phyloP scores from a whole-genome alignment of 2,797 vertebrate genomes.

The Chelon auratus region DNA sequence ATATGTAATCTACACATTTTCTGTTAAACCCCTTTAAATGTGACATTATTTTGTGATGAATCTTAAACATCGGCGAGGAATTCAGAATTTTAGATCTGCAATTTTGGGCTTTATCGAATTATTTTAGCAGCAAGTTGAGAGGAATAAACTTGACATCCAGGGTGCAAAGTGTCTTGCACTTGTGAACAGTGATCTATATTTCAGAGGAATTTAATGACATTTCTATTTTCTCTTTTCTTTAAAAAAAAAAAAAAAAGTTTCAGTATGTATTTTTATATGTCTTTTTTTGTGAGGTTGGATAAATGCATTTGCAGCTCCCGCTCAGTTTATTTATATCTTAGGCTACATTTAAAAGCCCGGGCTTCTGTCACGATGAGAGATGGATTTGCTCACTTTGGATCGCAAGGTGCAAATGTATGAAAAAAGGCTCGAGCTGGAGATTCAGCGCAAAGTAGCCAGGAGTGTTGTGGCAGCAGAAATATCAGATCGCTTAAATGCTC shows the following conservation, averaged over 20 bases:
- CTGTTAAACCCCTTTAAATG: neutral
- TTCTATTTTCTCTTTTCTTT: conserved; percentile 63
- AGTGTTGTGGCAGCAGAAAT: conserved; percentile 79
- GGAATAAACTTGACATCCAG: conserved; percentile 57
- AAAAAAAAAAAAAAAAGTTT: conserved; percentile 39
- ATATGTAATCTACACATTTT: neutral
- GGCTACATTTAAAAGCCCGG: conserved; percentile 74
- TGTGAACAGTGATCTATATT: conserved; percentile 74
- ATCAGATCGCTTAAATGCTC: conserved; percentile 79
- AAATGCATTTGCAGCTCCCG: conserved; percentile 81
- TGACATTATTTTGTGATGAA: neutral
- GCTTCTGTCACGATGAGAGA: conserved; percentile 73
- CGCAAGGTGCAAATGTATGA: conserved; percentile 87
- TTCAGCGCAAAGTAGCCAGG: conserved; percentile 73
- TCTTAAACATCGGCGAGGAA: conserved; percentile 6
- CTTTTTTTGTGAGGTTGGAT: conserved; percentile 46
- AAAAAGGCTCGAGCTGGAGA: conserved; percentile 77
- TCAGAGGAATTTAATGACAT: conserved; percentile 73
- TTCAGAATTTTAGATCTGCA: neutral
- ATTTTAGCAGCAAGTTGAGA: conserved; percentile 40
- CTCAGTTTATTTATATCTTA: conserved; percentile 84
- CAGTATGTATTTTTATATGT: conserved; percentile 56
- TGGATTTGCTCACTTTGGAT: conserved; percentile 76
- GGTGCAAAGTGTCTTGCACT: conserved; percentile 48
- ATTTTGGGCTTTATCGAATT: conserved; percentile 27